Conservation (phyloP, 2,113 vertebrate species). For the Sphaerodactylus townsendi region DNA sequence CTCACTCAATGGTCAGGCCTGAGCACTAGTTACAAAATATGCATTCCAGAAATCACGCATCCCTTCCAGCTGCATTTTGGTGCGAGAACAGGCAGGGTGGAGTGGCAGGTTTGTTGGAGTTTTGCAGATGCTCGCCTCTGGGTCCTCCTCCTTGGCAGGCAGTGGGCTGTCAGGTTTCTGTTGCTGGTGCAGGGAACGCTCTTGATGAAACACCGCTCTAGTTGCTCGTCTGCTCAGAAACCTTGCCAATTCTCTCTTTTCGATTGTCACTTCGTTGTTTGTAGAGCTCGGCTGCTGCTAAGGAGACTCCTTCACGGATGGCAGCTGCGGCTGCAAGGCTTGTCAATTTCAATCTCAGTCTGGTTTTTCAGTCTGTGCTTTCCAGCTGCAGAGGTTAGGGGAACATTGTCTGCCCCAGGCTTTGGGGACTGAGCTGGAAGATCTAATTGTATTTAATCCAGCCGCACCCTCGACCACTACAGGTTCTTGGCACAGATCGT, state of each 20-base stretch:
- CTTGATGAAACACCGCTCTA: fast-evolving
- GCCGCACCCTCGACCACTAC: too few species aligned
- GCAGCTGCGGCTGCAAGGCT: constrained; percentile 41
- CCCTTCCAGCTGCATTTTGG: background rate
- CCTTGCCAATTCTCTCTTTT: constrained; percentile 17
- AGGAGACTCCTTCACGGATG: constrained; percentile 44
- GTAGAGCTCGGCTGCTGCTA: constrained; percentile 28
- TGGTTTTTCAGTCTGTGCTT: background rate
- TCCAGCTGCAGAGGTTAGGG: background rate
- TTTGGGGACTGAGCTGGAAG: background rate
- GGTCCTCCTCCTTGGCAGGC: background rate
- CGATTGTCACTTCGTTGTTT: constrained; percentile 34
- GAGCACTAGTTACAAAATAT: background rate
- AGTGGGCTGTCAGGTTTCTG: fast-evolving
- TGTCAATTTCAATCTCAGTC: constrained; percentile 26
- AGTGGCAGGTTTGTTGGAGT: background rate
- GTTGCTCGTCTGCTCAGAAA: constrained; percentile 42
- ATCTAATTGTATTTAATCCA: too few species aligned
- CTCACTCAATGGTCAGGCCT: background rate
- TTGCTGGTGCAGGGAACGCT: fast-evolving
- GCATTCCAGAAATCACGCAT: constrained; percentile 4
- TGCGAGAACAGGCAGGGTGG: background rate
- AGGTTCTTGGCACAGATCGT: too few species aligned
- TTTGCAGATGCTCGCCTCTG: constrained; percentile 1
- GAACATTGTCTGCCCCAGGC: background rate